Base-by-base conservation (phyloP, 2,797 vertebrate species). In the Malurus splendens region DNA sequence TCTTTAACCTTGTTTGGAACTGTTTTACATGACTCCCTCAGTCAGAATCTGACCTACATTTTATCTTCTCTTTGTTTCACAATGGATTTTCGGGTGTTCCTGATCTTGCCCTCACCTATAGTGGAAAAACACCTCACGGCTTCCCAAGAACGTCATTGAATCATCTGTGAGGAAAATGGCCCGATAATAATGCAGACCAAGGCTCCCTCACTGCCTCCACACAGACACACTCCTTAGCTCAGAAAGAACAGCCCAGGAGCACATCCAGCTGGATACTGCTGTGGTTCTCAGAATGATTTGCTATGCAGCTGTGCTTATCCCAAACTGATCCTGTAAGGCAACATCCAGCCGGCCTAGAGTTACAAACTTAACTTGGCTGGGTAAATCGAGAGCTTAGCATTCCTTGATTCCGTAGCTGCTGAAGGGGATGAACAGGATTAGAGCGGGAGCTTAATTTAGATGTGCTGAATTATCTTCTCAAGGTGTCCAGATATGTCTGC, bases 21-120 rank as follows among this genome's bases (percentile, higher is more conserved):
- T 41, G 23, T 55, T 90, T 77, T 56, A 47, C 4, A 2, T 60
- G 7, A 67, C 60, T 84, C 45, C 28, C 8, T 76, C 68, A 44
- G 78, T 83, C 74, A 92, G 65, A 82, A 59, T 82, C 75, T 85
- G 88, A 90, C 91, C 88, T 88, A 87, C 57, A 88, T 91, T 88
- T 75, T 90, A 12, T 41, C 81, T 88, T 55, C 73, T 54, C 56
- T 65, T 71, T 88, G 44, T 93, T 94, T 90, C 91, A 92, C 86
- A 93, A 86, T 71, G 78, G 47, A 67, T 74, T 93, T 93, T 88
- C 0, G 3, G 18, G 25, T 93, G 61, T 82, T 77, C 42, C 90
- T 90, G 36, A 59, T 70, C 79, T 93, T 68, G 30, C 50, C 36
- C 42, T 89, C 61, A 55, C 36, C 65, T 89, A 1, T 45, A n/a